Conservation (phyloP, 2,113 vertebrate genomes). For the Butastur rufipennis region DNA sequence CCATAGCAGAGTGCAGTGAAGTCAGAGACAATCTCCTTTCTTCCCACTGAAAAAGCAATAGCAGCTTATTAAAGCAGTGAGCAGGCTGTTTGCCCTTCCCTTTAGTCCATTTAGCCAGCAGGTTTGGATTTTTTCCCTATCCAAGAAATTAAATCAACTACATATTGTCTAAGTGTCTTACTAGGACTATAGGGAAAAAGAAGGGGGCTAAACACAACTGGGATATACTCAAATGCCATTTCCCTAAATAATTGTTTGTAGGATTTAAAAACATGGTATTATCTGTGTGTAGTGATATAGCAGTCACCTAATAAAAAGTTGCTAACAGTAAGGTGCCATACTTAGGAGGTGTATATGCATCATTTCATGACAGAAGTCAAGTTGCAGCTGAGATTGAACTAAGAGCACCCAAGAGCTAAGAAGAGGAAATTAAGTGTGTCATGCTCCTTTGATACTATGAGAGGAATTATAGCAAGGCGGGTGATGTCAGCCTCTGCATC, state of each 20-base stretch:
- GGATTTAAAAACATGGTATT: fast-evolving
- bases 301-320: not conserved
- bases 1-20: not conserved
- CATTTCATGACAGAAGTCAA: not conserved
- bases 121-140: not conserved
- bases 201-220: not conserved
- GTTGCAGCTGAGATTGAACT: not conserved
- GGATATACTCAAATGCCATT: not conserved
- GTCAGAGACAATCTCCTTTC: conserved; percentile 7
- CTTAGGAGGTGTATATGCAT: not conserved
- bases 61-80: not conserved
- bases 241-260: not conserved
- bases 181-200: not conserved
- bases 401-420: not conserved
- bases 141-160: not conserved
- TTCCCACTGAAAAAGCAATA: not conserved
- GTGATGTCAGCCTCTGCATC: not conserved
- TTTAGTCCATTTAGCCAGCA: not conserved
- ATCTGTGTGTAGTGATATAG: not conserved
- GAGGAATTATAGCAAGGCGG: not conserved
- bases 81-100: not conserved
- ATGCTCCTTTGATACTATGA: not conserved
- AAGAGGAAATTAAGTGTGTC: not conserved
- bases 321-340: not conserved
- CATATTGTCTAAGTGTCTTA: not conserved